These are phyloP conservation scores for Dermochelys coriacea DNA, from an alignment of 2,797 vertebrate genomes.

Conservation along the genomic window DNA sequence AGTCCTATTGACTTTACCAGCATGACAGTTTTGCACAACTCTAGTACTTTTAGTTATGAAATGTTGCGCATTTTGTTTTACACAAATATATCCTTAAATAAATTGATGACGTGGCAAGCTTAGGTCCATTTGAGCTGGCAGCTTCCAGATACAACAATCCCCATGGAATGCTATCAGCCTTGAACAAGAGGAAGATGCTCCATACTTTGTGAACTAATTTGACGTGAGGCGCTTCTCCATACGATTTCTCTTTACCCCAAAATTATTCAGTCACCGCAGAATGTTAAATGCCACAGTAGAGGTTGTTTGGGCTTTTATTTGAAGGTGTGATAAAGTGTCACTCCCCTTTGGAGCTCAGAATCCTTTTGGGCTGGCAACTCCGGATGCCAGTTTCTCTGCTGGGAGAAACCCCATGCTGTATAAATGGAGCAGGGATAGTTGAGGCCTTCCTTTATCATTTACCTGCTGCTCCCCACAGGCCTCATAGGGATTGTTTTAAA, in stretches of 20 bases:
- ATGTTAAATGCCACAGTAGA: constrained; percentile 56
- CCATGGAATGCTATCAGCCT: not conserved
- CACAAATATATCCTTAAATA: not conserved
- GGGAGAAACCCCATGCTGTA: constrained; percentile 17
- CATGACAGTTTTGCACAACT: not conserved
- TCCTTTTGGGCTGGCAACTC: not conserved
- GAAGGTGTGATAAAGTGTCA: constrained; percentile 28
- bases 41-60: not conserved
- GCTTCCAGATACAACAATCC: not conserved
- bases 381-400: constrained; percentile 7
- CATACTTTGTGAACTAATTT: not conserved
- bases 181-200: not conserved
- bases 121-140: not conserved
- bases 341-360: constrained; percentile 6
- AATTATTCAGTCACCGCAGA: constrained; percentile 6
- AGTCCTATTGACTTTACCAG: not conserved
- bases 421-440: constrained; percentile 1
- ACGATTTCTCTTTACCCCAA: not conserved
- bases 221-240: not conserved
- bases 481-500: not conserved
- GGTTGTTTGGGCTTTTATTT: constrained; percentile 23
- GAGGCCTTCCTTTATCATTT: not conserved
- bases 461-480: constrained; percentile 1
- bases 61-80: not conserved
- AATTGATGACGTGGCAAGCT: not conserved